Evolutionary conservation across 2,113 vertebrate species (phyloP).

Genomic region (Leptobrachium leishanense): DNA sequence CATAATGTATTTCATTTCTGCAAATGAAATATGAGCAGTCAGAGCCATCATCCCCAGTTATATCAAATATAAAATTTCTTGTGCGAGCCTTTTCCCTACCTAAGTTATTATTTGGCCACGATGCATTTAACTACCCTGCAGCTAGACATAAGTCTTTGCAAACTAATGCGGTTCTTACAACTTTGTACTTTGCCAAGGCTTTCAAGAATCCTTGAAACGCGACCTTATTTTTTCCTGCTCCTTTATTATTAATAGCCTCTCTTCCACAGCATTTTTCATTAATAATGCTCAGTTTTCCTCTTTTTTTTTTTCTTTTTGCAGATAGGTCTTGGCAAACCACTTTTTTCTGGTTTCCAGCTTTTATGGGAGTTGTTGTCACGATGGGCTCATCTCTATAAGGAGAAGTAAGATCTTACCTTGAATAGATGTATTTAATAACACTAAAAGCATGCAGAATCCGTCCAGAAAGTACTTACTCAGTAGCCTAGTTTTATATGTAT

Average conservation of each 20-base stretch:
- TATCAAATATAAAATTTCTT: neutral
- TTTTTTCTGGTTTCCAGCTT: neutral
- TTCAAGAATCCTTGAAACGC: slow-evolving; percentile 28
- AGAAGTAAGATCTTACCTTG: too few species aligned
- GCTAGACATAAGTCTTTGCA: slow-evolving; percentile 19
- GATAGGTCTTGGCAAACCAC: slow-evolving; percentile 1
- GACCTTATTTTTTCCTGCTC: slow-evolving; percentile 10
- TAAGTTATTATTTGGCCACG: too few species aligned
- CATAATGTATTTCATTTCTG: too few species aligned
- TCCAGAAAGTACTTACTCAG: too few species aligned
- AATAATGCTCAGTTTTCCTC: neutral
- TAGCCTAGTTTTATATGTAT: too few species aligned
- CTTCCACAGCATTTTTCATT: slow-evolving; percentile 22
- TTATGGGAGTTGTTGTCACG: neutral
- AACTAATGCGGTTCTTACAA: neutral
- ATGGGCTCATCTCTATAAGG: neutral
- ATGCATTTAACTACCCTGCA: slow-evolving; percentile 2
- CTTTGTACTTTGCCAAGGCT: slow-evolving; percentile 21
- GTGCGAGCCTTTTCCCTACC: neutral
- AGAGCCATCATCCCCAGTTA: neutral
- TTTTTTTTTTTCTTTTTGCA: neutral
- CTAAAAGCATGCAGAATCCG: too few species aligned
- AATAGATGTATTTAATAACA: too few species aligned
- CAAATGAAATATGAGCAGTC: neutral
- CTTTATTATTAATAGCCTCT: slow-evolving; percentile 24